These are phyloP conservation scores for Stomatorhinus ivindoensis DNA, from an alignment of 2,113 vertebrate genomes.

Conservation along the genomic window DNA sequence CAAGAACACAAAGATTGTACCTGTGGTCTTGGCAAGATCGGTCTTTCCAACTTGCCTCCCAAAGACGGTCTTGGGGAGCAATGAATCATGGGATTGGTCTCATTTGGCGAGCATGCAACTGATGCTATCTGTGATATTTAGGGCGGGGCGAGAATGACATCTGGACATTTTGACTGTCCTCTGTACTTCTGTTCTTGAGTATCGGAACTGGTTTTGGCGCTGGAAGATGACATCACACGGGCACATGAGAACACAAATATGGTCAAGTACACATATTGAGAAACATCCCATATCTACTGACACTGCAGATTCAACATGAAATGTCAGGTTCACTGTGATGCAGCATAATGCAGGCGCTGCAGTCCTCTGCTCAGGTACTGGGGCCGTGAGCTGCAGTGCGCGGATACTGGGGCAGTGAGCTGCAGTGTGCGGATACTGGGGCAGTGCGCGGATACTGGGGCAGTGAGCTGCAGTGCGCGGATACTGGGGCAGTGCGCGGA, in stretches of 20 bases:
- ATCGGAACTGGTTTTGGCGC: background rate
- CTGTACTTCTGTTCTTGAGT: background rate
- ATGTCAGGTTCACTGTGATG: background rate
- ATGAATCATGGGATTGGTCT: background rate
- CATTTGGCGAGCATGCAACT: background rate
- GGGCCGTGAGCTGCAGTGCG: background rate
- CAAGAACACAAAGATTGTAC: background rate
- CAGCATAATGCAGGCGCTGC: background rate
- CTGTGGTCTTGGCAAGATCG: background rate
- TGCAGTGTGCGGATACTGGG: background rate
- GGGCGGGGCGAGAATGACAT: background rate
- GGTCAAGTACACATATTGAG: background rate
- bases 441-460: background rate
- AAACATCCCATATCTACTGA: background rate
- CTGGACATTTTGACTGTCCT: background rate
- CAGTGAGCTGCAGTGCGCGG: background rate
- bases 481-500: background rate
- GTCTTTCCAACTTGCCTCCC: background rate
- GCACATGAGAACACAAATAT: background rate
- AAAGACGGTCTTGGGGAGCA: background rate
- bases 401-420: background rate
- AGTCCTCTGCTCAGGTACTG: background rate
- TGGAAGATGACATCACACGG: background rate
- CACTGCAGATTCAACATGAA: background rate
- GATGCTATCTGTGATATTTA: background rate